Conservation (phyloP, 2,113 vertebrate genomes). For the Perca schrenkii region DNA sequence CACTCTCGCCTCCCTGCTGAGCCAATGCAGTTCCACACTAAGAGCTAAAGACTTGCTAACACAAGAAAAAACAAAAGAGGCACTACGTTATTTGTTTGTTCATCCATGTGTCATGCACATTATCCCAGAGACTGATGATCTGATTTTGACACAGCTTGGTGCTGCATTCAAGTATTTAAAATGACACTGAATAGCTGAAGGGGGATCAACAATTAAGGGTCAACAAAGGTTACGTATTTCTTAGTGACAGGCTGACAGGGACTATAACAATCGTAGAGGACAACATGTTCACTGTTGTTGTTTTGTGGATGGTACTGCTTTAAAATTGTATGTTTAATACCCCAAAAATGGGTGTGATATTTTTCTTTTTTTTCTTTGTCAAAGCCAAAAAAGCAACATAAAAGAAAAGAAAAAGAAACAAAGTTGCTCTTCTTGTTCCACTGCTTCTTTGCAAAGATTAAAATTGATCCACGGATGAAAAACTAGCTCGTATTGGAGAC, state of each 20-base stretch:
- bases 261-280: conserved; percentile 45
- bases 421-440: background rate
- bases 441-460: background rate
- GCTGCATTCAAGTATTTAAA: conserved; percentile 58
- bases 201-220: conserved; percentile 71
- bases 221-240: conserved; percentile 65
- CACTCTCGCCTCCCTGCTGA: background rate
- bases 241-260: conserved; percentile 65
- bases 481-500: background rate
- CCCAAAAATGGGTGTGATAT: background rate
- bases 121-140: conserved; percentile 38
- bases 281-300: conserved; percentile 47
- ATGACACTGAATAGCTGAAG: conserved; percentile 71
- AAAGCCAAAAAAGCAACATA: background rate
- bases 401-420: background rate
- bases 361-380: background rate
- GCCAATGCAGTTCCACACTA: background rate
- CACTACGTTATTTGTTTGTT: conserved; percentile 44
- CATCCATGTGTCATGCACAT: conserved; percentile 44
- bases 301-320: conserved; percentile 1
- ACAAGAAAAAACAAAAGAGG: conserved; percentile 13
- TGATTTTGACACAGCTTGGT: conserved; percentile 56
- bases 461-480: background rate
- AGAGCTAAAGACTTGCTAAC: conserved; percentile 6
- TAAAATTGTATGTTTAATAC: background rate